phyloP scores from a whole-genome alignment of 2,797 vertebrate genomes.

The Oceanodroma leucorhoa region DNA sequence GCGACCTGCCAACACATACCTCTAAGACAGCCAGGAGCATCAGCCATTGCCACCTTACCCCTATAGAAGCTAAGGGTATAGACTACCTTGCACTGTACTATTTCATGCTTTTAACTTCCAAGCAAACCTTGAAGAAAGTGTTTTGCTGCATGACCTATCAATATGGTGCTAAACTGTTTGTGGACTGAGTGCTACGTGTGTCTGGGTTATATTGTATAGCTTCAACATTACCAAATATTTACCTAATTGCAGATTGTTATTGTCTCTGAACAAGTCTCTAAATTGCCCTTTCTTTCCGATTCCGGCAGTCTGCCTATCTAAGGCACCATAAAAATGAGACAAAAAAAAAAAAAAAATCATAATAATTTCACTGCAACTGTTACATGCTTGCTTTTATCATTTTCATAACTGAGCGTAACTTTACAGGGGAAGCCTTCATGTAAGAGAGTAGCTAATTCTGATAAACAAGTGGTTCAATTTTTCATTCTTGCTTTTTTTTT shows the following conservation, averaged over 20 bases:
- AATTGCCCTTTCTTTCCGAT: not conserved
- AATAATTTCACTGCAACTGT: constrained; percentile 26
- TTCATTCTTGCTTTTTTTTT: constrained; percentile 3
- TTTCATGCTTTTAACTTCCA: constrained; percentile 73
- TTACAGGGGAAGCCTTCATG: constrained; percentile 50
- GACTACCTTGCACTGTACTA: constrained; percentile 85
- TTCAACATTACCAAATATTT: constrained; percentile 42
- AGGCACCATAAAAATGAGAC: constrained; percentile 10
- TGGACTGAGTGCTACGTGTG: constrained; percentile 71
- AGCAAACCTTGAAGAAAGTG: constrained; percentile 59
- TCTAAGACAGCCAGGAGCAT: constrained; percentile 75
- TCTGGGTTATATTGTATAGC: constrained; percentile 67
- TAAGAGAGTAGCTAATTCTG: constrained; percentile 29
- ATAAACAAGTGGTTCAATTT: not conserved
- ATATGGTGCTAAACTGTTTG: constrained; percentile 88
- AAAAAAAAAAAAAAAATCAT: not conserved
- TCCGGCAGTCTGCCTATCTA: not conserved
- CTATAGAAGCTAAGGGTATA: constrained; percentile 78
- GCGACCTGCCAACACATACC: constrained; percentile 70
- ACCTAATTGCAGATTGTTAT: constrained; percentile 37
- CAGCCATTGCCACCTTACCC: constrained; percentile 69
- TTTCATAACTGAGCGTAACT: constrained; percentile 31
- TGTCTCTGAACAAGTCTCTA: not conserved
- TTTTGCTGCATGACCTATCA: constrained; percentile 80
- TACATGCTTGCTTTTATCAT: constrained; percentile 51